These are phyloP conservation scores for Schlechtendalia chinensis DNA, from an alignment of 1,140 invertebrate species.

Conservation along the genomic window DNA sequence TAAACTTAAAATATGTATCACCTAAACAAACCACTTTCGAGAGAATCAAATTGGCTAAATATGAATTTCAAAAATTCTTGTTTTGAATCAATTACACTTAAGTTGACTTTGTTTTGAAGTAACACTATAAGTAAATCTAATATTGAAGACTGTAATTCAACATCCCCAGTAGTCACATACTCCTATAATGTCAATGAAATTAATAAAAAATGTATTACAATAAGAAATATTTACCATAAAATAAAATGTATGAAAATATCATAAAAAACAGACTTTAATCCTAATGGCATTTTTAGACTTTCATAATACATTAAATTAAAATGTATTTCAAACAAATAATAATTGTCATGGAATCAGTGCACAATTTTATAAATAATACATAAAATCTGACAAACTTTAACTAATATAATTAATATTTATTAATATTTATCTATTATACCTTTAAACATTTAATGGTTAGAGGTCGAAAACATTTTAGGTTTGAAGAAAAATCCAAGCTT, in stretches of 20 bases:
- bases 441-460: slow-evolving; percentile 37
- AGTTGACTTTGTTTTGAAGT: slow-evolving; percentile 28
- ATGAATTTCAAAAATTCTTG: slow-evolving; percentile 41
- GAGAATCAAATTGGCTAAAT: slow-evolving; percentile 42
- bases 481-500: slow-evolving; percentile 52
- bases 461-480: slow-evolving; percentile 50
- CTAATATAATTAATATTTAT: too few relatives aligned
- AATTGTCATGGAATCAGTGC: neutral
- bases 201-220: neutral
- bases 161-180: slow-evolving; percentile 40
- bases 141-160: slow-evolving; percentile 38
- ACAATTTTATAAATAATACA: neutral
- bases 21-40: slow-evolving; percentile 55
- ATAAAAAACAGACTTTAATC: neutral
- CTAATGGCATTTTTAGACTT: neutral
- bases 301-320: too few relatives aligned
- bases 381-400: neutral
- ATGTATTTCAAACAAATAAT: too few relatives aligned
- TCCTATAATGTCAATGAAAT: slow-evolving; percentile 21
- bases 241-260: neutral
- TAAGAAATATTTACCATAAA: neutral
- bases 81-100: slow-evolving; percentile 40
- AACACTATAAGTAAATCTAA: slow-evolving; percentile 24
- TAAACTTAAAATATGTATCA: slow-evolving; percentile 55
- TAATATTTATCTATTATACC: neutral